phyloP scores from a whole-genome alignment of 2,888 invertebrate species.

The Lasioglossum zephyrum region DNA sequence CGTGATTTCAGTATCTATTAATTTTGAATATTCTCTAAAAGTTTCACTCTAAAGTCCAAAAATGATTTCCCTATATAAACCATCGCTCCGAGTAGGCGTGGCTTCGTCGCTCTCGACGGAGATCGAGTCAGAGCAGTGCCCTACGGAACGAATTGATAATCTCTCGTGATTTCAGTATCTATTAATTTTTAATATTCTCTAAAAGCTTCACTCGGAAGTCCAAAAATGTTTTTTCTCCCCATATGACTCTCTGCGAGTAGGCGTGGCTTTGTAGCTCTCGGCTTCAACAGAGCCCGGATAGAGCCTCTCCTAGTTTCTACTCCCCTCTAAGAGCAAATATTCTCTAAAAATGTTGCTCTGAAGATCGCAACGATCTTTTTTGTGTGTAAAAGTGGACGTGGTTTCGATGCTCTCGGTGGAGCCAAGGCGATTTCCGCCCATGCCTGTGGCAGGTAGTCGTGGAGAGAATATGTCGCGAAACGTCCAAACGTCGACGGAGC shows the following conservation, averaged over 20 bases:
- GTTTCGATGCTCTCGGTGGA: neutral
- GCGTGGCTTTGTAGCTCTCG: neutral
- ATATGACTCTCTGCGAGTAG: neutral
- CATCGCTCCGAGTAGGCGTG: no score
- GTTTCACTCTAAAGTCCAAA: no score
- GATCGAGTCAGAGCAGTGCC: neutral
- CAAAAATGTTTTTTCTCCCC: neutral
- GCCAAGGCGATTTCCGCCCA: neutral
- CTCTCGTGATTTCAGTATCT: neutral
- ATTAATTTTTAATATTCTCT: neutral
- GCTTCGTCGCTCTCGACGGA: neutral
- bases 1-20: no score
- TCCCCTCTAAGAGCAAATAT: neutral
- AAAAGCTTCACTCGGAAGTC: neutral
- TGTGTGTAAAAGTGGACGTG: neutral
- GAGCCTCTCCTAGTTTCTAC: neutral
- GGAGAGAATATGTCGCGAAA: constrained; percentile 17
- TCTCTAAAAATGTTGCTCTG: neutral
- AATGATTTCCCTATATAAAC: no score
- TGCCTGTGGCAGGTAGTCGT: constrained; percentile 15
- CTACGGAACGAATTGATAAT: neutral
- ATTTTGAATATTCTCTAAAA: no score
- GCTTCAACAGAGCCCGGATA: neutral
- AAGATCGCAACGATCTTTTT: neutral
- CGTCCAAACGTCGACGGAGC: neutral